Evolutionary conservation across 1,140 invertebrate species (phyloP), one percentile per base, ranked within the genome.

Genomic region (Limonius californicus): DNA sequence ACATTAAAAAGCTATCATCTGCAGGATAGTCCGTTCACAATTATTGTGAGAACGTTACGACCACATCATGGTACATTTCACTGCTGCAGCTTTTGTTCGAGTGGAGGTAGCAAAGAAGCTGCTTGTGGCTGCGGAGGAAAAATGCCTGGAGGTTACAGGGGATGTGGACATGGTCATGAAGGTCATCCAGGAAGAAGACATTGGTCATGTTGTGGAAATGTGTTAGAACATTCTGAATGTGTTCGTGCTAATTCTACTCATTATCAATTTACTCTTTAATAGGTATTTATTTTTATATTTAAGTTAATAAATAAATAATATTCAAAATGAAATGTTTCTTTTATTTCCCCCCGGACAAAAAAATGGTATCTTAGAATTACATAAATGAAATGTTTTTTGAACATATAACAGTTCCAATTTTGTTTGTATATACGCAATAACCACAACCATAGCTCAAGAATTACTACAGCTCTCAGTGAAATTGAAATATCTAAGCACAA

Each of bases 51-150:
- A 43, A 78, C 80, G 43, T 71, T 81, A 35, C 74, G 80, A 54
- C 78, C 82, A 0, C 89, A 91, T 67, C 77, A 76, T 42, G 89
- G 89, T 0, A 82, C 85, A 65, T 91, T 83, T 78, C 89, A 91
- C 75, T 91, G 89, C 69, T 90, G 89, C 68, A 82, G 87, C n/a
- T 91, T 90, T 72, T 91, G 89, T 70, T 91, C 89, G 0, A 88
- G 87, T 62, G 85, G 86, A 11, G 89, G 89, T 11, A 85, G 78
- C 62, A 85, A 88, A 63, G 83, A 83, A 66, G 83, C 83, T 0
- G 79, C 73, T 43, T 91, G 89, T 76, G 87, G 82, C 3, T 91
- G 89, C 68, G 84, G 82, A 8, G 86, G 86, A 19, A 81, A 77
- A 27, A 91, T 91, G 88, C 84, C 83, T 60, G 85, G 84, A 54